A percentile compares a stretch with the other conserved stretches of the same genome.
phyloP scores from a whole-genome alignment of 2,797 vertebrate genomes.

The Arctocebus calabarensis region DNA sequence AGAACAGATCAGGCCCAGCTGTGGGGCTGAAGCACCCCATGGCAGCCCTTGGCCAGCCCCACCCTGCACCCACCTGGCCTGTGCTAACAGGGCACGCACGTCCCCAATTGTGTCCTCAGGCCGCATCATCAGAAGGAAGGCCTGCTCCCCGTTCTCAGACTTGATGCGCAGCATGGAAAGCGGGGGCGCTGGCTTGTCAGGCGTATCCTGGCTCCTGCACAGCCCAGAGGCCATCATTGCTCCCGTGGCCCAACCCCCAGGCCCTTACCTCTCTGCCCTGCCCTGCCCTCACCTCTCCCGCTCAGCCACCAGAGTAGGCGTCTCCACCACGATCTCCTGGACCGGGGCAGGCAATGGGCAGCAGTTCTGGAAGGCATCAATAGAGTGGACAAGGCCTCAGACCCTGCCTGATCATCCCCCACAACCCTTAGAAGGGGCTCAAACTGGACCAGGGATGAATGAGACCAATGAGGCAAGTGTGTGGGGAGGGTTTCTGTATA shows the following conservation, averaged over 20 bases:
- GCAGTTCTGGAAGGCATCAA: constrained; percentile 66
- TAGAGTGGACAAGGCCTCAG: not conserved
- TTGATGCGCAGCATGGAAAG: constrained; percentile 90
- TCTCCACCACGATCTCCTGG: constrained; percentile 88
- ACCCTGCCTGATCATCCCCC: not conserved
- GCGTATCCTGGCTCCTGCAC: constrained; percentile 62
- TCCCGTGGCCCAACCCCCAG: not conserved
- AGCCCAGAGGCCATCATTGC: constrained; percentile 45
- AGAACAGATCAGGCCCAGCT: not conserved
- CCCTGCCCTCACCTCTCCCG: constrained; percentile 62
- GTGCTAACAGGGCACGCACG: constrained; percentile 90
- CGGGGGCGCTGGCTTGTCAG: constrained; percentile 51
- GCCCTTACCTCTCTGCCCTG: not conserved
- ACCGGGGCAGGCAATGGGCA: constrained; percentile 67
- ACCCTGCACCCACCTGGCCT: constrained; percentile 87
- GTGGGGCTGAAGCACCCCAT: too few relatives aligned
- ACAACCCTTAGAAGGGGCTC: not conserved
- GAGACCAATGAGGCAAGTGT: not conserved
- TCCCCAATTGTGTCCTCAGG: constrained; percentile 91
- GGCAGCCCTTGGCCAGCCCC: not conserved
- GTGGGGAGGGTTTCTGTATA: not conserved
- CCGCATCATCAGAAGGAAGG: constrained; percentile 90
- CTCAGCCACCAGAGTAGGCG: constrained; percentile 85
- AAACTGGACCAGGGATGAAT: not conserved
- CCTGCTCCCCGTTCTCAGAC: constrained; percentile 92